Evolutionary conservation across 2,113 vertebrate species (phyloP).

Genomic region (Salminus brasiliensis): DNA sequence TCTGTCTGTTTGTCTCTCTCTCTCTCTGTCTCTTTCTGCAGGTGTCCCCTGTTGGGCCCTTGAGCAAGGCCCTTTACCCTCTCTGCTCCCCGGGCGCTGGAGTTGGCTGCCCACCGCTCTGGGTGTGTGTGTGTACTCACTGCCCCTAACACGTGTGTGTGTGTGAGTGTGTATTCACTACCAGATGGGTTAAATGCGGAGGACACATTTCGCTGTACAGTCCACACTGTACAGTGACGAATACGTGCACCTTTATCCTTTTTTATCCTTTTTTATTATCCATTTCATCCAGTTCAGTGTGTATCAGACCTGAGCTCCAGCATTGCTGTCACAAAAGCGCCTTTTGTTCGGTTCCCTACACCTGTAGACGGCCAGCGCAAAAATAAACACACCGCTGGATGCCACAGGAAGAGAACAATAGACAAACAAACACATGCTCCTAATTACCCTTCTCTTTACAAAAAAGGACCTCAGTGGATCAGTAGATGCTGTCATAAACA

Average conservation of each 20-base stretch:
- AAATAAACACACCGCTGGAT: neutral
- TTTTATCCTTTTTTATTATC: too few species aligned
- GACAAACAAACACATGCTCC: neutral
- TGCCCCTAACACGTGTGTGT: too few species aligned
- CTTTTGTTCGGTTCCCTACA: constrained; percentile 4
- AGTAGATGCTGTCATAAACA: neutral
- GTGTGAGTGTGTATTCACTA: too few species aligned
- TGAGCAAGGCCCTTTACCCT: too few species aligned
- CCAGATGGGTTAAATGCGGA: too few species aligned
- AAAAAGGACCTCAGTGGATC: neutral
- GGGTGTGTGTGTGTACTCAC: too few species aligned
- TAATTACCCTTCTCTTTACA: neutral
- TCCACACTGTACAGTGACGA: too few species aligned
- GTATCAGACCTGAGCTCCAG: constrained; percentile 23
- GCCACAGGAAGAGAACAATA: neutral
- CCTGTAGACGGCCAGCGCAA: constrained; percentile 5
- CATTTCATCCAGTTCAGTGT: constrained; percentile 20
- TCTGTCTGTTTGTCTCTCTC: neutral
- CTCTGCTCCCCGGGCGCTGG: too few species aligned
- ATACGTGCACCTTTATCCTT: too few species aligned
- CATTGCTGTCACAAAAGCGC: neutral
- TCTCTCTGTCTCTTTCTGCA: neutral
- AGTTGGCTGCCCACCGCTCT: too few species aligned
- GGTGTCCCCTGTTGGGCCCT: too few species aligned
- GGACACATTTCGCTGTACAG: too few species aligned